These are phyloP conservation scores for Sinonovacula constricta DNA, from an alignment of 1,140 invertebrate species.

Conservation along the genomic window DNA sequence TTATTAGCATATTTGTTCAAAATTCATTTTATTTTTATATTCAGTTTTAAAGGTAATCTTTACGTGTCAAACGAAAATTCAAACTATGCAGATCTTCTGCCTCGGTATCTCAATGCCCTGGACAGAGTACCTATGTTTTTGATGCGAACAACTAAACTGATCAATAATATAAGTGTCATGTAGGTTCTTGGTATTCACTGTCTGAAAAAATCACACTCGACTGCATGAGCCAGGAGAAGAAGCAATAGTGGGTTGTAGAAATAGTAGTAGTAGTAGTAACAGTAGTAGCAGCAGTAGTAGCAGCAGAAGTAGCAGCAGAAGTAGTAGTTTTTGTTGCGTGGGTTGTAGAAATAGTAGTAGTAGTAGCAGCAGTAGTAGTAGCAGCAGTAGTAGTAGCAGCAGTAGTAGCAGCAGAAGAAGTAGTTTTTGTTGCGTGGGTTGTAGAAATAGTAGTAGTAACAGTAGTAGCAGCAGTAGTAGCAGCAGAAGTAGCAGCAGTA, in stretches of 20 bases:
- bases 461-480: constrained; percentile 24
- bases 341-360: constrained; percentile 24
- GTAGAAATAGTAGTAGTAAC: constrained; percentile 17
- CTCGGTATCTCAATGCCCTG: too few species aligned
- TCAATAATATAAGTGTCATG: too few species aligned
- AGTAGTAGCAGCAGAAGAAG: constrained; percentile 13
- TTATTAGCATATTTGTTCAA: too few species aligned
- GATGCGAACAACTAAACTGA: too few species aligned
- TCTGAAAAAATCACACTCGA: too few species aligned
- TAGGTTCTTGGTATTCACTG: too few species aligned
- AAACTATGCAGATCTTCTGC: too few species aligned
- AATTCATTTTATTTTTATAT: too few species aligned
- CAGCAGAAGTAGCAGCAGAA: constrained; percentile 3
- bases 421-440: too few species aligned
- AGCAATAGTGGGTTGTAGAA: background rate
- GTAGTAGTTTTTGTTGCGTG: background rate
- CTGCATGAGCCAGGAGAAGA: constrained; percentile 17
- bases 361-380: constrained; percentile 22
- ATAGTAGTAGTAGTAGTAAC: constrained; percentile 20
- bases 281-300: constrained; percentile 32
- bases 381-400: constrained; percentile 14
- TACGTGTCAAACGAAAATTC: too few species aligned
- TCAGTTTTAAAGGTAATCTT: too few species aligned
- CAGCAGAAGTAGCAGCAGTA: constrained; percentile 19
- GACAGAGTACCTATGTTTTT: too few species aligned